Conservation (phyloP, 2,797 vertebrate species). For the Carduelis carduelis region DNA sequence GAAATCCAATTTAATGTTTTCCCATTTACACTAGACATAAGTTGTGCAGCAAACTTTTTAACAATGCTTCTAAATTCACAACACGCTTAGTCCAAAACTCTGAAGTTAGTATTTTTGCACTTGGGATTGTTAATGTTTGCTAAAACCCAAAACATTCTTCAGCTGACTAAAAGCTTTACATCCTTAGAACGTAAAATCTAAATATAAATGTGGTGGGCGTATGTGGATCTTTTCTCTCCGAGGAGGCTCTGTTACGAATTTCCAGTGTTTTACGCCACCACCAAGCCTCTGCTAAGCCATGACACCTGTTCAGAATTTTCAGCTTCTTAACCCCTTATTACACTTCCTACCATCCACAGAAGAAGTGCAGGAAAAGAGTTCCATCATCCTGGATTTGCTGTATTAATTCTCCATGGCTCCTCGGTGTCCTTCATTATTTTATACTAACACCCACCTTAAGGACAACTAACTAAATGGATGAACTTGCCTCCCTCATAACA, state of each 20-base stretch:
- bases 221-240: conserved; percentile 42
- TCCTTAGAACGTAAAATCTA: conserved; percentile 45
- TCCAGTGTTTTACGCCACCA: conserved; percentile 56
- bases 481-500: background rate
- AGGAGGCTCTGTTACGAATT: conserved; percentile 61
- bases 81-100: background rate
- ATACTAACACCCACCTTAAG: background rate
- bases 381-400: background rate
- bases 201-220: conserved; percentile 62
- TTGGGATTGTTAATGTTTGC: background rate
- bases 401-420: background rate
- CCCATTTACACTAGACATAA: background rate
- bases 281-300: conserved; percentile 20
- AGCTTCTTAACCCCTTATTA: conserved; percentile 56
- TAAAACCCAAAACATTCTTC: background rate
- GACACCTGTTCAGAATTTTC: conserved; percentile 66
- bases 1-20: background rate
- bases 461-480: background rate
- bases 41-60: background rate
- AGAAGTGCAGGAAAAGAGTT: background rate
- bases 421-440: background rate
- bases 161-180: conserved; percentile 40
- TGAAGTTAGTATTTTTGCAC: background rate
- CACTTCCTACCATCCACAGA: background rate
- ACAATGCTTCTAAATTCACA: background rate